Conservation (phyloP, 64 coral and sea anemone species). For the Stylophora pistillata region DNA sequence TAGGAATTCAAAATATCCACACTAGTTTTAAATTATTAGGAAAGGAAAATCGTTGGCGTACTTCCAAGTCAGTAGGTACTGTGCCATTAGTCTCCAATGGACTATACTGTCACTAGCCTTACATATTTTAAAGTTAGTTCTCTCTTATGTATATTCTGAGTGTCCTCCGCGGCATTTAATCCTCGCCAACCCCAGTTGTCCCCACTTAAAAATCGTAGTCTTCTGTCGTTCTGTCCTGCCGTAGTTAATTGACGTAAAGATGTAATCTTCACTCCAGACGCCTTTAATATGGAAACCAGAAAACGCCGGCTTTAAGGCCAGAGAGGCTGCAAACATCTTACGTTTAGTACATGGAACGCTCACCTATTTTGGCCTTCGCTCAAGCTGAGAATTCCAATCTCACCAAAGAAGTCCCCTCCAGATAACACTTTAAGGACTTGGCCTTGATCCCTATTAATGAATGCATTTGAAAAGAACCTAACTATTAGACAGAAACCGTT, state of each 20-base stretch:
- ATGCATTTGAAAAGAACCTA: background rate
- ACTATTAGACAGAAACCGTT: no score
- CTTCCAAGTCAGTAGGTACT: background rate
- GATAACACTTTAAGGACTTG: slow-evolving; percentile 87
- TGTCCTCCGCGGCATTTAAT: no score
- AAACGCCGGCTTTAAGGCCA: background rate
- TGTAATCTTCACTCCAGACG: no score
- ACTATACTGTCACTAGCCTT: no score
- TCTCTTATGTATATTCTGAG: no score
- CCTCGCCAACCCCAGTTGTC: no score
- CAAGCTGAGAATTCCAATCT: slow-evolving; percentile 94
- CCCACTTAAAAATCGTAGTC: no score
- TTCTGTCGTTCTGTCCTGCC: no score
- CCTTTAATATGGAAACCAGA: background rate
- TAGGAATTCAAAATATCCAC: background rate
- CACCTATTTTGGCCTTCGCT: slow-evolving; percentile 99
- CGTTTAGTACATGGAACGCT: background rate
- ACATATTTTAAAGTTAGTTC: no score
- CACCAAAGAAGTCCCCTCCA: slow-evolving; percentile 97
- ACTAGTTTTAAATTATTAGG: background rate
- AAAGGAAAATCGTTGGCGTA: background rate
- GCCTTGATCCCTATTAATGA: slow-evolving; percentile 74
- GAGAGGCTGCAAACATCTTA: background rate
- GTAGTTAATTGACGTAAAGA: no score
- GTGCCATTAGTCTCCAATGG: no score